Conservation (phyloP, 2,797 vertebrate genomes). For the Myotis planiceps region DNA sequence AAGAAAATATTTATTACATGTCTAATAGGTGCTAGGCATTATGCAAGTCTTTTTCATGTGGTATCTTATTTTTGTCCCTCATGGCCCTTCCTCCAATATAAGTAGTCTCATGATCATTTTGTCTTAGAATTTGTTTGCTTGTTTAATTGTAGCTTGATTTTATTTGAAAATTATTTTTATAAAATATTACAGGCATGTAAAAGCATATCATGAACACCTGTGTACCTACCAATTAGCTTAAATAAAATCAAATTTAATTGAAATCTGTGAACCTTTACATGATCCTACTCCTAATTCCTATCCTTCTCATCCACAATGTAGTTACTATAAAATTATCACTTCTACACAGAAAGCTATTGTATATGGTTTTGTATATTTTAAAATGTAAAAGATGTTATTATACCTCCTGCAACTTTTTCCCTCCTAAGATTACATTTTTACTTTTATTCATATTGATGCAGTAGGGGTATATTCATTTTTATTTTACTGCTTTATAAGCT, state of each 20-base stretch:
- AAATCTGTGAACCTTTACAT: neutral
- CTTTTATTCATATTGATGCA: neutral
- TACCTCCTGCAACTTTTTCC: neutral
- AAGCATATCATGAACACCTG: neutral
- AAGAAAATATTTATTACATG: neutral
- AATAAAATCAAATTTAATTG: neutral
- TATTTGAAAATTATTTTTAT: conserved; percentile 21
- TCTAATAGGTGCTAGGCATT: neutral
- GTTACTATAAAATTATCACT: neutral
- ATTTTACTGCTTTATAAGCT: neutral
- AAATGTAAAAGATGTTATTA: neutral
- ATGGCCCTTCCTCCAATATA: neutral
- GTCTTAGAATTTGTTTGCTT: neutral
- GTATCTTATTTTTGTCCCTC: neutral
- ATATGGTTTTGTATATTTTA: neutral
- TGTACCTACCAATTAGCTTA: neutral
- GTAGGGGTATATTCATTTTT: neutral
- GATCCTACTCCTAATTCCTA: neutral
- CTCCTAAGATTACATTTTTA: neutral
- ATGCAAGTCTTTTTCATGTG: neutral
- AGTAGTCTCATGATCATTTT: neutral
- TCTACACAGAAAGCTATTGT: neutral
- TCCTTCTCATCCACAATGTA: neutral
- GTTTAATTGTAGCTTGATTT: neutral
- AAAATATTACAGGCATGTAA: neutral